Evolutionary conservation across 2,113 vertebrate genomes (phyloP).

Genomic region (Urocolius indicus): DNA sequence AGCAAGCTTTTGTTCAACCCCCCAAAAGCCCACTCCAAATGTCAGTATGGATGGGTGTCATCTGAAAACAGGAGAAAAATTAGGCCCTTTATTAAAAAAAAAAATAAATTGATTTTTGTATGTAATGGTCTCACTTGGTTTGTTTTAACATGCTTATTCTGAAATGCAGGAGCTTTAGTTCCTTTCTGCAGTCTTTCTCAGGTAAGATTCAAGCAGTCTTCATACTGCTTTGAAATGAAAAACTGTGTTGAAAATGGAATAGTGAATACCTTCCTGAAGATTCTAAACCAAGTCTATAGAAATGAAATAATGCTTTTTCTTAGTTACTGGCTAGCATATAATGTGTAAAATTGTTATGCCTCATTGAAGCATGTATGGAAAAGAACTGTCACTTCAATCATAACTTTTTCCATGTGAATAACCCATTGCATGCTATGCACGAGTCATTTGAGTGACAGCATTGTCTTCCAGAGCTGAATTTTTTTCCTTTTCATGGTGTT

Average conservation of each 20-base stretch:
- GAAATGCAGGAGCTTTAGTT: background rate
- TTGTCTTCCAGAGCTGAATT: background rate
- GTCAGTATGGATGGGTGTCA: background rate
- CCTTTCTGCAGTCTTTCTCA: background rate
- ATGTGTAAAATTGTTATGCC: background rate
- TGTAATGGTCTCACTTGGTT: background rate
- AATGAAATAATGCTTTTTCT: background rate
- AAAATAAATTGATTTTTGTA: background rate
- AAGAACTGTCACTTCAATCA: background rate
- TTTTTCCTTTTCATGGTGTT: background rate
- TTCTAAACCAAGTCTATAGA: background rate
- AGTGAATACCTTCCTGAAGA: background rate
- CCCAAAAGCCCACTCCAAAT: background rate
- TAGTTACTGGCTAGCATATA: background rate
- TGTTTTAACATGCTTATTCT: background rate
- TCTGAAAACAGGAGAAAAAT: background rate
- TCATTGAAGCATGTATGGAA: background rate
- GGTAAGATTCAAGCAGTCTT: background rate
- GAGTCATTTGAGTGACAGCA: background rate
- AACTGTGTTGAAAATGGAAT: background rate
- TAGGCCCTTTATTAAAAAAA: fast-evolving
- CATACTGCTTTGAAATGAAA: background rate
- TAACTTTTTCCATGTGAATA: background rate
- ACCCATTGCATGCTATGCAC: background rate
- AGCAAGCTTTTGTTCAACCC: background rate